Evolutionary conservation across 2,888 invertebrate species (phyloP), one percentile per base, ranked within the genome.

Genomic region (Parnassius apollo): DNA sequence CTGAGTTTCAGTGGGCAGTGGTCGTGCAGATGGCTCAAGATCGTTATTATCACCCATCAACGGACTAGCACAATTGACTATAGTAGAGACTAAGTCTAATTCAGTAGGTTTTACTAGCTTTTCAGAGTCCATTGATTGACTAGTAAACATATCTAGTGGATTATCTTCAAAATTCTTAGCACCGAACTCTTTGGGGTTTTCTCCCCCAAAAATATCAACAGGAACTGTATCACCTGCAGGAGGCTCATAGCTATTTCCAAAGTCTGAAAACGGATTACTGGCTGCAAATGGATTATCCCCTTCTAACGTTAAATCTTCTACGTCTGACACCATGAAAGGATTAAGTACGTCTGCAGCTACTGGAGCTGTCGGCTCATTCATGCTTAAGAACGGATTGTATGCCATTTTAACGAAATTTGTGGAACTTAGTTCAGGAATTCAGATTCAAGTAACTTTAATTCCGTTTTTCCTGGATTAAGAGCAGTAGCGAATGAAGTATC

Each of bases 401-500:
- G 95, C 96, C 95, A 95, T 95, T 68, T 78, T 93, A 52, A 7
- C 45, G 49, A 62, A 55, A 18, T 65, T 45, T 42, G 11, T 51
- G 55, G 42, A 42, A 60, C 48, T 70, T 65, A 80, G 56, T 82
- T 81, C 70, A 91, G 71, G 73, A 97, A 91, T 81, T 97, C 96
- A 57, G 94, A 95, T 81, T 96, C 97, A 0, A 97, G 84, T 22
- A 96, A 80, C 76, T 96, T 96, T 0, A 97, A 81, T 83, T 97
- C 96, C 0, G 96, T 94, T 80, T 93, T 94, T 2, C 96, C 96
- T 0, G 96, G 96, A 67, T 94, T 94, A 52, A 96, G 91, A 75
- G 95, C 93, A 57, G 92, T 92, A 0, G 96, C 96, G 72, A 96
- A 95, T 4, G 96, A 96, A 0, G 97, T 97, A 77, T 97, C 97